Evolutionary conservation across 2,888 invertebrate species (phyloP).

Genomic region (Pheosia tremula): DNA sequence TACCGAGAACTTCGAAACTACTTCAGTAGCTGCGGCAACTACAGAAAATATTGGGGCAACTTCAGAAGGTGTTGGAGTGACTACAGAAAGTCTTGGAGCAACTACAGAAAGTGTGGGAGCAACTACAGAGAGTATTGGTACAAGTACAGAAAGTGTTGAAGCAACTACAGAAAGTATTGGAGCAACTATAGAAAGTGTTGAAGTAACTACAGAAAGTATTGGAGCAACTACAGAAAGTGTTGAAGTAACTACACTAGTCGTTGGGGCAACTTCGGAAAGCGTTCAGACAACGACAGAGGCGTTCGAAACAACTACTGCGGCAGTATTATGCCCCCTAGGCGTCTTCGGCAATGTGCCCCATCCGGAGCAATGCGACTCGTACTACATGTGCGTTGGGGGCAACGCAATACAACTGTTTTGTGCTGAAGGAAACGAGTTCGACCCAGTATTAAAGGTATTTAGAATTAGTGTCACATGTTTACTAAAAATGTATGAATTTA

Average conservation of each 20-base stretch:
- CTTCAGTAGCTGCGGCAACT: background rate
- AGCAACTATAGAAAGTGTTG: background rate
- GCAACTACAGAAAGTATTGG: slow-evolving; percentile 1
- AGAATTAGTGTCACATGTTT: too few relatives aligned
- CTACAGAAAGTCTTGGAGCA: background rate
- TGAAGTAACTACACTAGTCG: too few relatives aligned
- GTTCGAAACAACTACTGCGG: slow-evolving; percentile 7
- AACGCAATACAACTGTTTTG: slow-evolving; percentile 16
- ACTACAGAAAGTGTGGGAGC: slow-evolving; percentile 3
- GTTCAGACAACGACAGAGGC: background rate
- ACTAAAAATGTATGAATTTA: background rate
- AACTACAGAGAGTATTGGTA: slow-evolving; percentile 1
- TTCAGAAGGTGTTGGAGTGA: background rate
- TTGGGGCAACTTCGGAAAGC: background rate
- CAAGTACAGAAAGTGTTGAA: background rate
- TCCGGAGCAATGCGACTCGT: slow-evolving; percentile 17
- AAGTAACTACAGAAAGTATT: too few relatives aligned
- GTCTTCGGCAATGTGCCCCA: slow-evolving; percentile 21
- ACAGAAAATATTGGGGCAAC: background rate
- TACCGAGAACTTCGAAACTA: background rate
- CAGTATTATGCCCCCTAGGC: slow-evolving; percentile 11
- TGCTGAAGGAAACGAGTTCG: slow-evolving; percentile 18
- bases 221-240: too few relatives aligned
- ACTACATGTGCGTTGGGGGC: slow-evolving; percentile 16
- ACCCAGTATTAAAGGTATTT: background rate